Conservation (phyloP, 2,797 vertebrate species). For the Scomberomorus guttatus region DNA sequence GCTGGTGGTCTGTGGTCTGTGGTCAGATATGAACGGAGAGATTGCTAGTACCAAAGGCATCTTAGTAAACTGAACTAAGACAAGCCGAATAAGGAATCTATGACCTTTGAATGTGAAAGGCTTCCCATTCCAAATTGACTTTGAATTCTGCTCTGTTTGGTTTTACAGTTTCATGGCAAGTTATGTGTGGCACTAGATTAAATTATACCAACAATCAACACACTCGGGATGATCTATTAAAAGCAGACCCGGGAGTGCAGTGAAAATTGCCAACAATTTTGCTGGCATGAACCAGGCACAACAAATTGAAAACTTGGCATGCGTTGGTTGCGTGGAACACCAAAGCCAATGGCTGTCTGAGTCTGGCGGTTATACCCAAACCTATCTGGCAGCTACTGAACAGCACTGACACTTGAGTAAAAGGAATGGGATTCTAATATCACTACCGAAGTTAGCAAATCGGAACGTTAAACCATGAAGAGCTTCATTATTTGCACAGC, state of each 20-base stretch:
- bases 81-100: neutral
- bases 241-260: slow-evolving; percentile 21
- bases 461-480: neutral
- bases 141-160: slow-evolving; percentile 1
- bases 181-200: slow-evolving; percentile 20
- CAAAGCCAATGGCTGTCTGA: slow-evolving; percentile 7
- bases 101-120: neutral
- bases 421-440: neutral
- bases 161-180: slow-evolving; percentile 35
- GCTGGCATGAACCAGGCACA: slow-evolving; percentile 22
- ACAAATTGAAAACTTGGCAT: slow-evolving; percentile 29
- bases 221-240: slow-evolving; percentile 24
- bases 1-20: neutral
- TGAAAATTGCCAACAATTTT: slow-evolving; percentile 14
- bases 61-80: neutral
- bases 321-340: slow-evolving; percentile 4
- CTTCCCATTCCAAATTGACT: neutral
- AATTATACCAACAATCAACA: slow-evolving; percentile 12
- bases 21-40: neutral
- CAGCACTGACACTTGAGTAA: neutral
- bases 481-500: neutral
- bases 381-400: slow-evolving; percentile 16
- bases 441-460: neutral
- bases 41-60: neutral
- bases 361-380: neutral